phyloP scores from a whole-genome alignment of 2,797 vertebrate species.

The Artibeus lituratus region DNA sequence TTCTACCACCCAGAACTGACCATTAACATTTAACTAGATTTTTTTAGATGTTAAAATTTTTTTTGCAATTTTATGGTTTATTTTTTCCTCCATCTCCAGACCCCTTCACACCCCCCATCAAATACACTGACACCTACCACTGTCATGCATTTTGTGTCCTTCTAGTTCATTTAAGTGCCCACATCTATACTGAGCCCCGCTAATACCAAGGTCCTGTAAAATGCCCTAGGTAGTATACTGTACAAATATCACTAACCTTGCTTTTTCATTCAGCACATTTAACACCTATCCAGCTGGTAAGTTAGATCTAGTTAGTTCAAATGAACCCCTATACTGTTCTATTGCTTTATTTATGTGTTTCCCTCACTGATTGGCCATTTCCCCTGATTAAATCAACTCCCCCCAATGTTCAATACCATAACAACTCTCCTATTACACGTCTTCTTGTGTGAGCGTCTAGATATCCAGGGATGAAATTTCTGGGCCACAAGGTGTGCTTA shows the following conservation, averaged over 20 bases:
- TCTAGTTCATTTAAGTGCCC: not conserved
- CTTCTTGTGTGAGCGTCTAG: not conserved
- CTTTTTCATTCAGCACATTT: not conserved
- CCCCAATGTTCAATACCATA: not conserved
- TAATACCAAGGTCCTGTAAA: not conserved
- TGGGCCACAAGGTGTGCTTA: not conserved
- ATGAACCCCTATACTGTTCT: not conserved
- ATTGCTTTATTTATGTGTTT: not conserved
- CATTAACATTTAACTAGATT: not conserved
- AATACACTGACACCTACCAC: not conserved
- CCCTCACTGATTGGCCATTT: not conserved
- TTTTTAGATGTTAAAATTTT: too few relatives aligned
- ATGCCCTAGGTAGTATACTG: not conserved
- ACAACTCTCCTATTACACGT: not conserved
- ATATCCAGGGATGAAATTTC: not conserved
- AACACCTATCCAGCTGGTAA: not conserved
- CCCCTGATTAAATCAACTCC: not conserved
- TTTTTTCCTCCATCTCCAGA: not conserved
- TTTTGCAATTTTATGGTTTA: not conserved
- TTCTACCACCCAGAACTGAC: conserved; percentile 3
- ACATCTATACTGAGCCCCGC: not conserved
- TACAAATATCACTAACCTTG: not conserved
- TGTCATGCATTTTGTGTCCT: not conserved
- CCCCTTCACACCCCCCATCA: not conserved
- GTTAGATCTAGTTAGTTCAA: not conserved